Percentiles rank a stretch among this genome's conserved stretches.
Conservation (phyloP, 2,888 invertebrate genomes). For the Frankliniella fusca region DNA sequence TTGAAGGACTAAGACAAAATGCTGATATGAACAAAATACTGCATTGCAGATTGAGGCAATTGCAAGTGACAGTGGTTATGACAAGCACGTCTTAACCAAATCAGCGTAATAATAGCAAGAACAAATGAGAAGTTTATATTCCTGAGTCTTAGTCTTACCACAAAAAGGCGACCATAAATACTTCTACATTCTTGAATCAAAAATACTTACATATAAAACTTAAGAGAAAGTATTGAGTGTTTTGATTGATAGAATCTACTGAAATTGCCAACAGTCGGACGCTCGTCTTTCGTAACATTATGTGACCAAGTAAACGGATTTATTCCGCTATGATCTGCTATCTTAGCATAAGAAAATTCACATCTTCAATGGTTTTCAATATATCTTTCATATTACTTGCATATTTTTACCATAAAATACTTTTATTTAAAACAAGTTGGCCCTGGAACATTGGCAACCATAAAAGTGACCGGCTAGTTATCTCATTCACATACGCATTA, state of each 20-base stretch:
- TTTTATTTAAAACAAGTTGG: neutral
- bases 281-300: too few relatives aligned
- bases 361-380: neutral
- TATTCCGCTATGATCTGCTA: too few relatives aligned
- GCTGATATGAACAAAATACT: neutral
- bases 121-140: neutral
- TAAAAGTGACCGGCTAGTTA: neutral
- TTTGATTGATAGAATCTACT: neutral
- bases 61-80: neutral
- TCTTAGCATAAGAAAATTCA: neutral
- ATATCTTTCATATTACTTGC: neutral
- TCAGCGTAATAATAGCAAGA: neutral
- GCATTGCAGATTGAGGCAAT: constrained; percentile 16
- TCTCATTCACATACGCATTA: neutral
- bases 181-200: neutral
- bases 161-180: neutral
- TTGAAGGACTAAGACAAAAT: neutral
- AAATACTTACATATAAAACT: neutral
- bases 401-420: too few relatives aligned
- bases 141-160: constrained; percentile 12
- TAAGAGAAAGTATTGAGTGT: neutral
- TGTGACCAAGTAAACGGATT: too few relatives aligned
- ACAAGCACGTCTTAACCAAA: neutral
- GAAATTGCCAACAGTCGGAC: too few relatives aligned
- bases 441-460: neutral